Evolutionary conservation across 2,888 invertebrate species (phyloP).

Genomic region (Stictocephala bisonia): DNA sequence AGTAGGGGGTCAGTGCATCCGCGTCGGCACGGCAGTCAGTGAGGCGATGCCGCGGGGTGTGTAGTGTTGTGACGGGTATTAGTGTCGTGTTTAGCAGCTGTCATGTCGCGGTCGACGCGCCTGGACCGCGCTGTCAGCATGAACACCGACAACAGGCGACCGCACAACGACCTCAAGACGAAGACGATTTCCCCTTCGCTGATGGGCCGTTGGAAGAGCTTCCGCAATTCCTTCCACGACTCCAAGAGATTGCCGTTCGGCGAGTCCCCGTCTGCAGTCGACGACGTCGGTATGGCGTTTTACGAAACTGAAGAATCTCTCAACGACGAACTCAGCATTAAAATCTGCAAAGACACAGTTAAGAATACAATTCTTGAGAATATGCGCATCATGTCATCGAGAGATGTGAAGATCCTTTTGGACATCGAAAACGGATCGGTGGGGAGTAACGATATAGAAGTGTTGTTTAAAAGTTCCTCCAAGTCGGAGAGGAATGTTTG

Average conservation of each 20-base stretch:
- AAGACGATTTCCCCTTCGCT: conserved; percentile 59
- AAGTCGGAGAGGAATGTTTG: conserved; percentile 61
- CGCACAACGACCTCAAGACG: conserved; percentile 53
- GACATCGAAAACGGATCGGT: conserved; percentile 79
- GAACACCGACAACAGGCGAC: conserved; percentile 63
- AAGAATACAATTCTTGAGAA: conserved; percentile 80
- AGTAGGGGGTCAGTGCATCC: too few relatives aligned
- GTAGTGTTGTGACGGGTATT: background rate
- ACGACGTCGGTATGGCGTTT: conserved; percentile 32
- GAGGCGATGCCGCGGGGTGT: background rate
- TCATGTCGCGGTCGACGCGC: conserved; percentile 46
- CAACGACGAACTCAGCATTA: conserved; percentile 63
- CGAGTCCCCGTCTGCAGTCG: conserved; percentile 39
- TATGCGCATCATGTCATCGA: conserved; percentile 75
- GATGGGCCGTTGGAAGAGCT: conserved; percentile 56
- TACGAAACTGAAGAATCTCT: conserved; percentile 42
- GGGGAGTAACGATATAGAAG: conserved; percentile 67
- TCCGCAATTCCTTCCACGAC: conserved; percentile 44
- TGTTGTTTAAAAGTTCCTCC: background rate
- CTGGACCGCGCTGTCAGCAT: conserved; percentile 66
- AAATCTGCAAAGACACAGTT: conserved; percentile 71
- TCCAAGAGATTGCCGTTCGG: conserved; percentile 45
- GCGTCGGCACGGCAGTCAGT: too few relatives aligned
- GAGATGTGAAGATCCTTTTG: conserved; percentile 75
- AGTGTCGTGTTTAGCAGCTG: background rate